Evolutionary conservation across 2,797 vertebrate species (phyloP).

Genomic region (Anomalospiza imberbis): DNA sequence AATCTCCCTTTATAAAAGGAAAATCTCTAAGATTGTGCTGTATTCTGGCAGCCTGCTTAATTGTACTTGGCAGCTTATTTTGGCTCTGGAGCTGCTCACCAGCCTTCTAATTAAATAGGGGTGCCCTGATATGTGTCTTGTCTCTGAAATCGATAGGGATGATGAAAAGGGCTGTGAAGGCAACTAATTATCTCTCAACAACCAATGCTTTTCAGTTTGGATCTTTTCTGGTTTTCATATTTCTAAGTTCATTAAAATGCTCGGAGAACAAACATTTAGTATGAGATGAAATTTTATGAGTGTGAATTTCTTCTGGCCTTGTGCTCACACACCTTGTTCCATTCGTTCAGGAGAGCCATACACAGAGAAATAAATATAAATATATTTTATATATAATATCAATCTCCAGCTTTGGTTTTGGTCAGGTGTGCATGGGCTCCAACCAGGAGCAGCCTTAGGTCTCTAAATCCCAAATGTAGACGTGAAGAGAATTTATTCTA

Average conservation of each 20-base stretch:
- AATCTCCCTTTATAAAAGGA: background rate
- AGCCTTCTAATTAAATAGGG: conserved; percentile 51
- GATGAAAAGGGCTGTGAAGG: conserved; percentile 12
- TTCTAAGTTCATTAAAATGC: conserved; percentile 15
- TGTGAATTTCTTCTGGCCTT: background rate
- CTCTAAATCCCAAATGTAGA: background rate
- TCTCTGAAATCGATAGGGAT: conserved; percentile 15
- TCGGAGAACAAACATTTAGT: background rate
- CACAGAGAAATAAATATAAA: background rate
- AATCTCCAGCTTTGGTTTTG: background rate
- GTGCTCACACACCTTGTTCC: background rate
- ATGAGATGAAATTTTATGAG: background rate
- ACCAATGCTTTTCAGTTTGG: conserved; percentile 15
- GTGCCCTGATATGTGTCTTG: background rate
- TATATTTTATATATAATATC: background rate
- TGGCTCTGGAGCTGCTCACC: conserved; percentile 38
- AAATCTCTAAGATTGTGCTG: background rate
- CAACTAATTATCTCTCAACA: conserved; percentile 49
- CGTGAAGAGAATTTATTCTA: background rate
- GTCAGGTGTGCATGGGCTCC: background rate
- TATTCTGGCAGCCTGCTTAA: conserved; percentile 43
- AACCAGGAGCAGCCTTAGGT: background rate
- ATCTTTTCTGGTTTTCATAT: conserved; percentile 16
- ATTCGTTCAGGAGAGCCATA: background rate
- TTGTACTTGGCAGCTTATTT: conserved; percentile 51